Conservation (phyloP, 2,113 vertebrate species). For the Theristicus caerulescens region DNA sequence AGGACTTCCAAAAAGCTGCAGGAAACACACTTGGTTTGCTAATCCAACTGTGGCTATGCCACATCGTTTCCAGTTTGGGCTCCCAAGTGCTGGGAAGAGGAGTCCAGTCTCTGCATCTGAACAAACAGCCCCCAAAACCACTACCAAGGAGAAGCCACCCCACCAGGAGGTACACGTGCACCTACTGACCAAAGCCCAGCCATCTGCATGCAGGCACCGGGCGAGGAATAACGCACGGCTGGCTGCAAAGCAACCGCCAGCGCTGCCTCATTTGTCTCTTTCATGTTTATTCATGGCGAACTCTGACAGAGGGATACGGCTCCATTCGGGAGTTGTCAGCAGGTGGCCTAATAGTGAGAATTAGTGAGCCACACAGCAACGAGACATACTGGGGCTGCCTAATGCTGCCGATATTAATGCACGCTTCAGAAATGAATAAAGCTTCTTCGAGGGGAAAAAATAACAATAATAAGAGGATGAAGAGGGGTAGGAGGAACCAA, state of each 20-base stretch:
- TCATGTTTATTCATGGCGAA: conserved; percentile 56
- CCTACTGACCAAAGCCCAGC: neutral
- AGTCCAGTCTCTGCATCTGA: fast-evolving
- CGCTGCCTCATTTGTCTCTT: conserved; percentile 61
- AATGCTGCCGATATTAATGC: conserved; percentile 35
- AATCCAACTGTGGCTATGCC: fast-evolving
- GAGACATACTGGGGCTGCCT: conserved; percentile 35
- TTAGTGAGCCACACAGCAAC: conserved; percentile 59
- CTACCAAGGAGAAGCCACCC: neutral
- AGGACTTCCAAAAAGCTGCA: neutral
- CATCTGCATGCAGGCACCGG: fast-evolving
- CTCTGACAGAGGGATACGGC: conserved; percentile 11
- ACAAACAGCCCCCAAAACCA: fast-evolving
- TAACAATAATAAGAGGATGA: neutral
- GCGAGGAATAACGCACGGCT: neutral
- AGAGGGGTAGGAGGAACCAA: neutral
- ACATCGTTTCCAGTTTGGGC: fast-evolving
- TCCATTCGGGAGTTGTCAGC: conserved; percentile 55
- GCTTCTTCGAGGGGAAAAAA: conserved; percentile 63
- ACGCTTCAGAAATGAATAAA: conserved; percentile 50
- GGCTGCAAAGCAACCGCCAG: neutral
- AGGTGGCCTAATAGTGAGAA: conserved; percentile 59
- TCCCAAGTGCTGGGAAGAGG: neutral
- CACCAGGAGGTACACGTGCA: fast-evolving
- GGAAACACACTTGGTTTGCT: fast-evolving